Evolutionary conservation across 2,113 vertebrate species (phyloP).

Genomic region (Chloropsis cyanopogon): DNA sequence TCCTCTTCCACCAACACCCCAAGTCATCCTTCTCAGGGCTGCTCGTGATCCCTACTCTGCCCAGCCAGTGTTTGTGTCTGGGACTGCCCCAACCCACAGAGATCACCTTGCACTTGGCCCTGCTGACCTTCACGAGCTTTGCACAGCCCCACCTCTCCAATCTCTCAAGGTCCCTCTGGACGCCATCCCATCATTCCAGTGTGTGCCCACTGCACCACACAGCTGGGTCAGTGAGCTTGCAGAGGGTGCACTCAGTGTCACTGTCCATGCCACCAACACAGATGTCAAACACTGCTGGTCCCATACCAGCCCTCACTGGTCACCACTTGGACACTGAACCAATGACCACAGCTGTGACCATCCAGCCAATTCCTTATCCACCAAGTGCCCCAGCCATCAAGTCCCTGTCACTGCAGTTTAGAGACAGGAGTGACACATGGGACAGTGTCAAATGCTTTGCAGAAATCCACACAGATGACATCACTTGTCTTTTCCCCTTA

Average conservation of each 20-base stretch:
- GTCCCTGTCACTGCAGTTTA: background rate
- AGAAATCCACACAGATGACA: accelerated
- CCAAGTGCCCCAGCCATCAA: background rate
- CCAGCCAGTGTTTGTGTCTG: background rate
- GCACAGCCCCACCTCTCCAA: background rate
- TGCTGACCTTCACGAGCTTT: background rate
- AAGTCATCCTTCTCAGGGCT: background rate
- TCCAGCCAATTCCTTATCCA: background rate
- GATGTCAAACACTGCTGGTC: background rate
- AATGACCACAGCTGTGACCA: background rate
- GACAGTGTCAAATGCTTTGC: background rate
- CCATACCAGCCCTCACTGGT: background rate
- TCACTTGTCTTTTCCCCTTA: background rate
- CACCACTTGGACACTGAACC: background rate
- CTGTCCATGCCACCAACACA: background rate
- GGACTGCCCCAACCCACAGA: background rate
- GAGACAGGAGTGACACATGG: background rate
- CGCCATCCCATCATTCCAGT: background rate
- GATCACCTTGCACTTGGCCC: background rate
- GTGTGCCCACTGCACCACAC: background rate
- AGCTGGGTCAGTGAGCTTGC: background rate
- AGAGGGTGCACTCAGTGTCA: background rate
- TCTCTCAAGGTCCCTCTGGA: background rate
- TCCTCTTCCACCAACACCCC: background rate
- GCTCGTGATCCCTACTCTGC: background rate